A percentile compares a stretch with the other conserved stretches of the same genome.
These are phyloP conservation scores for Typhlichthys subterraneus DNA, from an alignment of 2,797 vertebrate species.

Conservation along the genomic window DNA sequence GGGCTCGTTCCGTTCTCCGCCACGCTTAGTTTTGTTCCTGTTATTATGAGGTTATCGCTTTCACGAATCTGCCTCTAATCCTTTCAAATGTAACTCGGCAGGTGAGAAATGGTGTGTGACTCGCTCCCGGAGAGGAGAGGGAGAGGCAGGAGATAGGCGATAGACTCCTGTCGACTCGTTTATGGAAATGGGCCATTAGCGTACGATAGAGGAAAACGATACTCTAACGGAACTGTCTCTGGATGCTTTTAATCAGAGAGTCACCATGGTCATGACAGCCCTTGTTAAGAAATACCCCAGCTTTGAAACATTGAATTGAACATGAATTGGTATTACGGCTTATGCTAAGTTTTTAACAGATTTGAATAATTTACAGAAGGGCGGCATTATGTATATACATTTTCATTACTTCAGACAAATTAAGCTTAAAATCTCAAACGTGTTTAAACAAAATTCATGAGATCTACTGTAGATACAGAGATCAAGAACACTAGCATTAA, in stretches of 20 bases:
- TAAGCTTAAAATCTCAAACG: too few species aligned
- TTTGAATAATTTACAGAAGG: too few species aligned
- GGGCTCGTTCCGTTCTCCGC: not conserved
- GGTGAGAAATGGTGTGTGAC: not conserved
- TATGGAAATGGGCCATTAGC: not conserved
- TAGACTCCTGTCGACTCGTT: not conserved
- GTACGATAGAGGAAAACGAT: not conserved
- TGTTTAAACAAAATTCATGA: too few species aligned
- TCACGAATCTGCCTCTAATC: not conserved
- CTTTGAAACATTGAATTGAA: too few species aligned
- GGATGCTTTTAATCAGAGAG: not conserved
- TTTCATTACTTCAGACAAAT: too few species aligned
- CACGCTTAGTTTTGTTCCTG: constrained; percentile 11
- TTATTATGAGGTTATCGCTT: constrained; percentile 20
- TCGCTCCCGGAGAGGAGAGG: not conserved
- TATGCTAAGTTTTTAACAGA: too few species aligned
- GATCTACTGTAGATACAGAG: too few species aligned
- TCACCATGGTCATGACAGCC: not conserved
- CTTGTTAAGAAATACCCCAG: not conserved
- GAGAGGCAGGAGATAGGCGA: not conserved
- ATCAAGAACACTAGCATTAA: too few species aligned
- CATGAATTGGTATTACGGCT: too few species aligned
- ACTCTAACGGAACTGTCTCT: not conserved
- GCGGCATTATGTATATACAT: too few species aligned
- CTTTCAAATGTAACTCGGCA: constrained; percentile 8